Conservation (phyloP, 2,113 vertebrate species). For the Pheucticus melanocephalus region DNA sequence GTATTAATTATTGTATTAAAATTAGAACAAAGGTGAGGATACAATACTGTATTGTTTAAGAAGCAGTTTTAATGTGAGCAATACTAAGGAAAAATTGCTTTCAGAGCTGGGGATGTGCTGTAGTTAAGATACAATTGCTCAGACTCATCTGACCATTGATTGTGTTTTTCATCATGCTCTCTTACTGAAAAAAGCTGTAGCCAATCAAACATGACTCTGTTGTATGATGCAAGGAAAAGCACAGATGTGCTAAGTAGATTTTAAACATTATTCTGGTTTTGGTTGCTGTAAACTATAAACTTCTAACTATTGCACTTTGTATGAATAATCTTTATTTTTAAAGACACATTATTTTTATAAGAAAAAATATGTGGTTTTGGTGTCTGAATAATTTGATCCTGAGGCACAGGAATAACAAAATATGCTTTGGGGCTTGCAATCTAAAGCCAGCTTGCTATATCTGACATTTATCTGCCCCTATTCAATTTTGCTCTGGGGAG, state of each 20-base stretch:
- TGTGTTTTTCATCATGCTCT: conserved; percentile 20
- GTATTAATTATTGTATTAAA: conserved; percentile 18
- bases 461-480: background rate
- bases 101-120: conserved; percentile 16
- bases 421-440: background rate
- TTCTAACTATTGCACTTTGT: background rate
- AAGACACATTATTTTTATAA: background rate
- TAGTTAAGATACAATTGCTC: conserved; percentile 20
- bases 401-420: background rate
- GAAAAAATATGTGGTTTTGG: background rate
- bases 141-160: background rate
- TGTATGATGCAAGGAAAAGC: background rate
- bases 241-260: background rate
- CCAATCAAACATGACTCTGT: background rate
- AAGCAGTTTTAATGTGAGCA: background rate
- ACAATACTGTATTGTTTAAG: background rate
- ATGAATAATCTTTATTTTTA: background rate
- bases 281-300: background rate
- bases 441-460: background rate
- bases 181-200: background rate
- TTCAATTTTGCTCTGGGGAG: background rate
- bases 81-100: background rate
- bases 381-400: background rate
- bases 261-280: background rate
- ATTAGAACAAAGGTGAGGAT: conserved; percentile 6